Conservation (phyloP, 2,888 invertebrate species). For the Spodoptera picta region DNA sequence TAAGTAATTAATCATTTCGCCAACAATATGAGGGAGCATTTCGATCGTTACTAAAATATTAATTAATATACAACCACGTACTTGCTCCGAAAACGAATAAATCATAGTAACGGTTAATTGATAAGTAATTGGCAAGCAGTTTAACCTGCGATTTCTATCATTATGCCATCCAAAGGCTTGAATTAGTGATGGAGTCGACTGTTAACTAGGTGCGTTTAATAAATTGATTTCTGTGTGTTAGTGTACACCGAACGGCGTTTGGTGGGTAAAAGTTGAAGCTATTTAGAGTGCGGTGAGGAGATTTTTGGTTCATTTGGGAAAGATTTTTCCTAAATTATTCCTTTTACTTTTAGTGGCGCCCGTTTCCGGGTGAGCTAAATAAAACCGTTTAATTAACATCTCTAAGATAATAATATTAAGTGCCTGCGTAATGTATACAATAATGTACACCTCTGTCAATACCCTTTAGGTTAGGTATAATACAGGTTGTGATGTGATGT, state of each 20-base stretch:
- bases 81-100: constrained; percentile 65
- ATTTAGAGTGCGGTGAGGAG: too few relatives aligned
- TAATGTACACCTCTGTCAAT: too few relatives aligned
- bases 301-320: too few relatives aligned
- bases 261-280: too few relatives aligned
- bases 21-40: constrained; percentile 11
- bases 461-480: too few relatives aligned
- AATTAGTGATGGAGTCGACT: constrained; percentile 14
- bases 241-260: background rate
- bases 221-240: constrained; percentile 6
- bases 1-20: constrained; percentile 22
- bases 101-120: constrained; percentile 59
- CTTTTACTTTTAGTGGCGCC: too few relatives aligned
- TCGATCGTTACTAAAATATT: constrained; percentile 65
- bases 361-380: too few relatives aligned
- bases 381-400: too few relatives aligned
- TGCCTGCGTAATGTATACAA: too few relatives aligned
- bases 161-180: constrained; percentile 16
- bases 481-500: too few relatives aligned
- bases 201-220: constrained; percentile 1
- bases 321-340: too few relatives aligned
- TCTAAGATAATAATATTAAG: too few relatives aligned
- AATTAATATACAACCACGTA: constrained; percentile 70
- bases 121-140: constrained; percentile 34
- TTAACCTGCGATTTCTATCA: constrained; percentile 33